Conservation (phyloP, 2,797 vertebrate species). For the Vireo griseus region DNA sequence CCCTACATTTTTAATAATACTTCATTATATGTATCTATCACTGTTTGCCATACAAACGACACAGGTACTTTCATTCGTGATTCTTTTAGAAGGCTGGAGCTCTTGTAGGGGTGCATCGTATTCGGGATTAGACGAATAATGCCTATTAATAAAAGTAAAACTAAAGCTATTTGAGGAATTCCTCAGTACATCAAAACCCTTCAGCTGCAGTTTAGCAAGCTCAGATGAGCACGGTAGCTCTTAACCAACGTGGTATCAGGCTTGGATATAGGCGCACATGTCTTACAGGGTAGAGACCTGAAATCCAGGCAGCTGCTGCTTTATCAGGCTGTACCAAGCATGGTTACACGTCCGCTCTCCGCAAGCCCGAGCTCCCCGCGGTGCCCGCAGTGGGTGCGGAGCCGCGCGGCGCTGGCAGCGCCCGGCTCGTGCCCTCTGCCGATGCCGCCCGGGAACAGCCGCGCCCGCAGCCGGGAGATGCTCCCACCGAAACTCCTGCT, state of each 20-base stretch:
- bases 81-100: not conserved
- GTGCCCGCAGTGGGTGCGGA: too few species aligned
- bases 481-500: not conserved
- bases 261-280: not conserved
- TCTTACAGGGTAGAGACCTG: not conserved
- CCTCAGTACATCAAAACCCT: not conserved
- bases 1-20: not conserved
- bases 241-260: not conserved
- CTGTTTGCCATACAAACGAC: not conserved
- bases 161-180: not conserved
- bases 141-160: not conserved
- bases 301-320: not conserved
- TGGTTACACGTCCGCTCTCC: accelerated
- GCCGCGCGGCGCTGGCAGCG: too few species aligned
- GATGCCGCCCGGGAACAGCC: not conserved
- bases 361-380: too few species aligned
- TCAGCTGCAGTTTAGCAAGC: not conserved
- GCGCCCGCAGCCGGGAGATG: not conserved
- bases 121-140: not conserved
- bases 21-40: not conserved
- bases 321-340: too few species aligned
- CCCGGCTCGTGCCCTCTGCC: too few species aligned
- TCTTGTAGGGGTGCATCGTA: not conserved
- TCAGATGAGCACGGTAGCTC: not conserved
- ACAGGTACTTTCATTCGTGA: not conserved